Base-by-base conservation (phyloP, 1,140 invertebrate species). In the Microplitis mediator region DNA sequence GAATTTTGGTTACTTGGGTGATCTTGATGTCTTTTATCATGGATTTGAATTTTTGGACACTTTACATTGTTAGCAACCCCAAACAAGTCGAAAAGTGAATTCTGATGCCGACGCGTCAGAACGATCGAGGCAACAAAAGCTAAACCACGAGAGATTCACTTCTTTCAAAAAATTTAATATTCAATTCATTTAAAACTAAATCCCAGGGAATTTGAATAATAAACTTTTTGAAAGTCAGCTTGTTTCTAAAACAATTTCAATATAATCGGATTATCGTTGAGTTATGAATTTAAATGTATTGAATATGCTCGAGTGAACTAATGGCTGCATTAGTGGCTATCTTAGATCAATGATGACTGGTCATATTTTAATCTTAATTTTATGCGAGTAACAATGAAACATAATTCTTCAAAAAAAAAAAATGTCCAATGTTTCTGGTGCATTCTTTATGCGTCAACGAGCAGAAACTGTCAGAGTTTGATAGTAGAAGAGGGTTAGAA, bases 361-460 rank as follows among this genome's bases (percentile, higher is more conserved):
- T 13, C 58, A 32, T 31, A 61, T 31, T 31, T 61, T 23, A 61
- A 13, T 32, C 31, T 61, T 61, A 61, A 61, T 61, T 61, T 61
- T 61, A 61, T 61, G 31, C 58, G 58, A 31, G 58, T 13, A 11
- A 32, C 11, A 32, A 61, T 31, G 31, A 61, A 61, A 32, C 14
- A 14, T 23, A 56, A 13, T 23, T 16, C n/a, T 5, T 56, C 4
- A 2, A 4, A 32, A 61, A 69, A 23, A 23, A 23, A 69, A 45
- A 35, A 14, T 14, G 4, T 60, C 23, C 11, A 31, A 23, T 66
- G 3, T 23, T 61, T 45, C 60, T 71, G 52, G 45, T 58, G 51
- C 51, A 72, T 72, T 66, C 61, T 72, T 64, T 58, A 65, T 32
- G 14, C 62, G 63, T 72, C 70, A 72, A 65, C 54, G 62, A 52